These are phyloP conservation scores for Hydrotaea cyrtoneurina DNA, from an alignment of 2,888 invertebrate genomes.

Conservation along the genomic window DNA sequence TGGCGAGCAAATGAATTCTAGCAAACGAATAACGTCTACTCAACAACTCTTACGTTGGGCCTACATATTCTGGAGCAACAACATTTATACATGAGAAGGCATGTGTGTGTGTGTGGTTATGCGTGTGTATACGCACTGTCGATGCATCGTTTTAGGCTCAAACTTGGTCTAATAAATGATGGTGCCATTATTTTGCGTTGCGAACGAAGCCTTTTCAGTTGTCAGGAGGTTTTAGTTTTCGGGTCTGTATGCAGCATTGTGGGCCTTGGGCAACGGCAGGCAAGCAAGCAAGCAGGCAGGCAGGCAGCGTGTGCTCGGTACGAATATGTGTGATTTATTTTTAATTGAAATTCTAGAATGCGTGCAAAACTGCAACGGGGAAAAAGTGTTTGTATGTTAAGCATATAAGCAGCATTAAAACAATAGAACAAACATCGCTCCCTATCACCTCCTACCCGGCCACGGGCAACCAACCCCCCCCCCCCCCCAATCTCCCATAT, in stretches of 20 bases:
- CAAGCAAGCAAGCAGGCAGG: not conserved
- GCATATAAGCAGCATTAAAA: conserved; percentile 67
- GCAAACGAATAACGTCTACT: conserved; percentile 43
- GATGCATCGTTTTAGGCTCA: conserved; percentile 65
- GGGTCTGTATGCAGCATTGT: conserved; percentile 11
- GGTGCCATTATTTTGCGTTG: conserved; percentile 64
- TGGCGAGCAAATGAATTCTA: conserved; percentile 40
- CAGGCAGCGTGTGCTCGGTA: conserved; percentile 41
- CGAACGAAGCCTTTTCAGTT: conserved; percentile 66
- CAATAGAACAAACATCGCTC: conserved; percentile 61
- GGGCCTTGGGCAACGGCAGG: conserved; percentile 58
- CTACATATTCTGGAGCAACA: conserved; percentile 25
- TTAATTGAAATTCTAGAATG: conserved; percentile 81
- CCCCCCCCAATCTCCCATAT: not conserved
- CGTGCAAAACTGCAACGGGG: conserved; percentile 74
- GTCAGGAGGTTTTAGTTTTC: conserved; percentile 65
- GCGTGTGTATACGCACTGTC: conserved; percentile 47
- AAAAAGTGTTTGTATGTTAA: conserved; percentile 52
- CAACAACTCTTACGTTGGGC: conserved; percentile 27
- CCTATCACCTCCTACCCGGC: not conserved
- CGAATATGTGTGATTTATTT: conserved; percentile 80
- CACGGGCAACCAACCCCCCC: not conserved
- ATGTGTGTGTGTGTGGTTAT: not conserved
- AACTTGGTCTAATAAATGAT: conserved; percentile 65
- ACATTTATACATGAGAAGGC: not conserved